phyloP scores from a whole-genome alignment of 2,797 vertebrate genomes.

The Melanogrammus aeglefinus region DNA sequence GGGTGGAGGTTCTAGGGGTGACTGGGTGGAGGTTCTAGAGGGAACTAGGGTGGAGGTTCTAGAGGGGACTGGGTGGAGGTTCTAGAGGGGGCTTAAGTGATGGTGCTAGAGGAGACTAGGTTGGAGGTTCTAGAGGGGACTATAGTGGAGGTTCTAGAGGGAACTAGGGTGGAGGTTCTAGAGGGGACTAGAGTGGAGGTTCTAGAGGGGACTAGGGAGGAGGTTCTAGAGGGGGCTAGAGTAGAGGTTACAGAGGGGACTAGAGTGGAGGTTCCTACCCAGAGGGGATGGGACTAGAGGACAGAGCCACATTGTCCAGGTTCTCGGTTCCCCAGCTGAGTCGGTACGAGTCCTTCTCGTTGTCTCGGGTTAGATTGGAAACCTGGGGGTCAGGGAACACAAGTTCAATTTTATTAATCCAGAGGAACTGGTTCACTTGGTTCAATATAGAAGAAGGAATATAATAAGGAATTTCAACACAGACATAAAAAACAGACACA shows the following conservation, averaged over 20 bases:
- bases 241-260: too few species aligned
- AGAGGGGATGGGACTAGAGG: constrained; percentile 93
- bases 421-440: not conserved
- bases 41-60: not conserved
- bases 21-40: not conserved
- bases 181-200: too few species aligned
- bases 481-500: not conserved
- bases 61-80: not conserved
- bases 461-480: not conserved
- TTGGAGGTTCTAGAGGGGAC: too few species aligned
- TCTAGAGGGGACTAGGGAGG: too few species aligned
- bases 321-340: constrained; percentile 92
- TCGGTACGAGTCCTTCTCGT: constrained; percentile 85
- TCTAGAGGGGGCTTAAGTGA: too few species aligned
- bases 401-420: not conserved
- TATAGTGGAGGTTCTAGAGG: too few species aligned
- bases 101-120: too few species aligned
- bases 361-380: constrained; percentile 79
- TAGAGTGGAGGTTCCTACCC: constrained; percentile 74
- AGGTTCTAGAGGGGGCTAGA: not conserved
- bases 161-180: too few species aligned
- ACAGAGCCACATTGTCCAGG: constrained; percentile 93
- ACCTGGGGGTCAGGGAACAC: constrained; percentile 67
- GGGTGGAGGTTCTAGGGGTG: too few species aligned
- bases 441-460: not conserved